These are phyloP conservation scores for Macrochelys suwanniensis DNA, from an alignment of 2,797 vertebrate species.

Conservation along the genomic window DNA sequence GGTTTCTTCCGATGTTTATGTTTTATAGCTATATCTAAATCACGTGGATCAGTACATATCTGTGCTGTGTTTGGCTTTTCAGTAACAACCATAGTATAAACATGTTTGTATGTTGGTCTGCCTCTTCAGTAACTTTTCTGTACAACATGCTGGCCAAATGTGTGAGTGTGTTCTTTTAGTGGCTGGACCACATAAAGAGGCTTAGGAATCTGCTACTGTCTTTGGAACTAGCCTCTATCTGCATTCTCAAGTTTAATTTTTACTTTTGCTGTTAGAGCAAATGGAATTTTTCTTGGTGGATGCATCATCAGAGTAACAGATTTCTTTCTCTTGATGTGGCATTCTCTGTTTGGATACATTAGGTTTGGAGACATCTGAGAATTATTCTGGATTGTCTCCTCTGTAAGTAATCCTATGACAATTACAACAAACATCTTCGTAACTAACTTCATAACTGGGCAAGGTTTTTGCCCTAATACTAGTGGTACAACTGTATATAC, in stretches of 20 bases:
- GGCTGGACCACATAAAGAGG: not conserved
- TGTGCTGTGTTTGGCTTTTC: not conserved
- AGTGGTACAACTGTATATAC: conserved; percentile 58
- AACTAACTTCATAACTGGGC: conserved; percentile 36
- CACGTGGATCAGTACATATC: not conserved
- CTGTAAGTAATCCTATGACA: conserved; percentile 12
- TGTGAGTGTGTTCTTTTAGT: not conserved
- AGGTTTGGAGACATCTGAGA: conserved; percentile 9
- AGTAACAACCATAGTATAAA: not conserved
- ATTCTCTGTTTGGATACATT: not conserved
- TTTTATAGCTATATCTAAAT: not conserved
- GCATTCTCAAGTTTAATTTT: not conserved
- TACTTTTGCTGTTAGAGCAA: not conserved
- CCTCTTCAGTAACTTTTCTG: not conserved
- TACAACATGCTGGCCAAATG: not conserved
- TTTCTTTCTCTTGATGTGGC: conserved; percentile 10
- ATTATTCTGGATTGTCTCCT: conserved; percentile 25
- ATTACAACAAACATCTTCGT: conserved; percentile 6
- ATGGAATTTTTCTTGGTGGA: conserved; percentile 30
- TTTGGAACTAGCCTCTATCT: conserved; percentile 3
- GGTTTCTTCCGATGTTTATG: not conserved
- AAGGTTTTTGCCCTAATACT: conserved; percentile 24
- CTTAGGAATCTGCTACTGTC: conserved; percentile 37
- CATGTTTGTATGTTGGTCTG: not conserved
- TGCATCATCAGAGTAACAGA: conserved; percentile 23